These are phyloP conservation scores for Axis porcinus DNA, from an alignment of 2,113 vertebrate species.

Conservation along the genomic window DNA sequence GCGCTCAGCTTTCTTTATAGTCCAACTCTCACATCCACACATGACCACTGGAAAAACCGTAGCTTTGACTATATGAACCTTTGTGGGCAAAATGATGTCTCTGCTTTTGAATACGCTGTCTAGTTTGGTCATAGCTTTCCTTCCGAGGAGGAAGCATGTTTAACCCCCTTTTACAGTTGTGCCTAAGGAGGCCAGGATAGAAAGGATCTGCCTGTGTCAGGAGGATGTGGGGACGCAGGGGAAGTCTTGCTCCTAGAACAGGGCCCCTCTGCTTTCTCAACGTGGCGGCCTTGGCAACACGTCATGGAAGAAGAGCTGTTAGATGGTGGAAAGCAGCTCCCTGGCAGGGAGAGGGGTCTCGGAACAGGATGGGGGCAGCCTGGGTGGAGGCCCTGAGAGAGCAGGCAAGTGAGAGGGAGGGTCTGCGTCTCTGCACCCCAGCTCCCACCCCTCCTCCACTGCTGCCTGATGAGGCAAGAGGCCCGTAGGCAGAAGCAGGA, in stretches of 20 bases:
- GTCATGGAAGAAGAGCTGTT: neutral
- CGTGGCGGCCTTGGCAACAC: neutral
- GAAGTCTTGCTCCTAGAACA: neutral
- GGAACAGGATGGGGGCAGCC: neutral
- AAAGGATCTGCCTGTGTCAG: neutral
- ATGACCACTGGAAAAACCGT: neutral
- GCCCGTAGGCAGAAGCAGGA: neutral
- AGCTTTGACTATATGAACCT: neutral
- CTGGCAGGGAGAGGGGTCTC: neutral
- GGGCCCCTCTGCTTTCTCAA: neutral
- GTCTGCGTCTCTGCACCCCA: neutral
- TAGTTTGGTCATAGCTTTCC: neutral
- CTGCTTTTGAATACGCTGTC: neutral
- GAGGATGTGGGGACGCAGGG: neutral
- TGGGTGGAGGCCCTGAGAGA: no score
- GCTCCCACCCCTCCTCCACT: neutral
- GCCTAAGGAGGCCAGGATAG: neutral
- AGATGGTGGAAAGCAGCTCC: neutral
- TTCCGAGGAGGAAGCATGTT: neutral
- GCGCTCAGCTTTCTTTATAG: neutral
- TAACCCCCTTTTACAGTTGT: neutral
- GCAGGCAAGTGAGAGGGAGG: no score
- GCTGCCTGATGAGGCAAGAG: neutral
- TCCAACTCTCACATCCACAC: neutral
- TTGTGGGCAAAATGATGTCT: neutral